Base-by-base conservation (phyloP, 2,113 vertebrate species). In the Sialia sialis region DNA sequence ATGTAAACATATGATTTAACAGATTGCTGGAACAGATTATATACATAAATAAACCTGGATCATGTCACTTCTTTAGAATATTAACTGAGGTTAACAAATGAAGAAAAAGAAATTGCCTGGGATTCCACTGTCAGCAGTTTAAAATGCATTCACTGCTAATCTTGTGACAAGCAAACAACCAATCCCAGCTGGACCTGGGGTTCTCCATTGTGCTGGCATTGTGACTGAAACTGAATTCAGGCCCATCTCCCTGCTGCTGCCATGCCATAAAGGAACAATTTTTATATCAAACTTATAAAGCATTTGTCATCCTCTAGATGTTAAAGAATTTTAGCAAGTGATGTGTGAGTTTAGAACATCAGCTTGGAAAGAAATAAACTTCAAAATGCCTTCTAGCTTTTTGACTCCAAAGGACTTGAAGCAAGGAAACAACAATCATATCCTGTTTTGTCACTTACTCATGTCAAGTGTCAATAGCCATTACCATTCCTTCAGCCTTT, bases 11-110 rank as follows among this genome's bases (percentile, higher is more conserved):
- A 87, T 55, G 82, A 95, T 96, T 95, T 90, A 97, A 96, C 93
- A 97, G 95, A 96, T 94, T 92, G 94, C 69, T 94, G 82, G 81
- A 96, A 94, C 64, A 97, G 87, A 96, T 94, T 82, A 92, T 69
- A 59, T 64, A 69, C 77, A 84, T 75, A 97, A 95, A 96, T 58
- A 89, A 96, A 94, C 58, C 83, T 77, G 80, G 89, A 73, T 89
- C 68, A 7, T 62, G 66, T 72, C 95, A 23, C 94, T 89, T 62
- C 82, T 96, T 92, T 81, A 96, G 84, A 73, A 48, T 39, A 75
- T 72, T 81, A 84, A 64, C 63, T 38, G 60, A 86, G 34, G 30
- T 44, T 86, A 80, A 60, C 25, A 82, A 84, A 82, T 73, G 43
- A 74, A 82, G 75, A 43, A 75, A 66, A 86, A 87, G 10, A 66